A percentile compares a stretch with the other conserved stretches of the same genome.
Evolutionary conservation across 2,797 vertebrate species (phyloP).

Genomic region (Pantherophis alleghaniensis): DNA sequence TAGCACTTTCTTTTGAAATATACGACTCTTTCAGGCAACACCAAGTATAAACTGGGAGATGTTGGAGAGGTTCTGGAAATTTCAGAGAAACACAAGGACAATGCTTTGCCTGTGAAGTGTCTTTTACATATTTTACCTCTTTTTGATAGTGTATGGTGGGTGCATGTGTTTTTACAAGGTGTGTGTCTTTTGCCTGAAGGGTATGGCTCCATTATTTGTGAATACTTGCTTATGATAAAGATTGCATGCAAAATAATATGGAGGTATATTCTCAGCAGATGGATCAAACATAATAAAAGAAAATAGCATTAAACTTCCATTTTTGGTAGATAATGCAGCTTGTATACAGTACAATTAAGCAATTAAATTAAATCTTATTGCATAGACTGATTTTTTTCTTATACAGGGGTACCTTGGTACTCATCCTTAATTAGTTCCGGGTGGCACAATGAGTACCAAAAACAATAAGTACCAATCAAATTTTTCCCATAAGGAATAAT

Average conservation of each 20-base stretch:
- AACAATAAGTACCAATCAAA: background rate
- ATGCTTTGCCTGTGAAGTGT: background rate
- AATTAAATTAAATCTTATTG: background rate
- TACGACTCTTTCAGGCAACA: background rate
- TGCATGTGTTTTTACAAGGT: background rate
- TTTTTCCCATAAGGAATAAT: background rate
- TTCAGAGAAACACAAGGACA: background rate
- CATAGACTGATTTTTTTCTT: background rate
- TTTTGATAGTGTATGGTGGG: background rate
- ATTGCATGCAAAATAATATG: background rate
- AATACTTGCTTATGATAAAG: background rate
- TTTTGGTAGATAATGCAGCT: background rate
- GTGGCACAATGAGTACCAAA: background rate
- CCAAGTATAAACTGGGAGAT: background rate
- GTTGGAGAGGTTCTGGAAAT: background rate
- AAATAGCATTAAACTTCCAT: background rate
- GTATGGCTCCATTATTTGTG: background rate
- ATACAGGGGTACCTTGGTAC: background rate
- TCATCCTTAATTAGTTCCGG: background rate
- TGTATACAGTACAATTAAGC: background rate
- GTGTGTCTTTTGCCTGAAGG: background rate
- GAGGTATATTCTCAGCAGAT: background rate
- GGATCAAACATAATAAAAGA: slow-evolving; percentile 13
- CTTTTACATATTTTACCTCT: background rate
- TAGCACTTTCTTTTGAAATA: background rate